Conservation (phyloP, 2,888 invertebrate species). For the Ctena decussata region DNA sequence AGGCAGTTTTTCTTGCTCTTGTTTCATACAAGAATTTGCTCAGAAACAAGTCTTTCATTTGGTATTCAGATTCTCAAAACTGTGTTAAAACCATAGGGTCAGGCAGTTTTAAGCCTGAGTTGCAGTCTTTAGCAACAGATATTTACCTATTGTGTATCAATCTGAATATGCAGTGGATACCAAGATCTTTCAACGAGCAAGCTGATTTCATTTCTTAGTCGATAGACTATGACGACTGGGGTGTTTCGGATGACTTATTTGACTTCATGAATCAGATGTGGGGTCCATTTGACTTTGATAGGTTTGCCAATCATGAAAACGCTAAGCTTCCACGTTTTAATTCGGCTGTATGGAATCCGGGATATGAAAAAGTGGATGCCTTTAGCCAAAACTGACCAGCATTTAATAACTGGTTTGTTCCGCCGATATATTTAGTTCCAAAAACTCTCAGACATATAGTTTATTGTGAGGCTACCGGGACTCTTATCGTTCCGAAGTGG, state of each 20-base stretch:
- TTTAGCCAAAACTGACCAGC: no score
- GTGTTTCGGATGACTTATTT: conserved; percentile 17
- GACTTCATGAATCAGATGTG: neutral
- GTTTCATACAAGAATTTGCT: neutral
- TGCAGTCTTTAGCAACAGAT: neutral
- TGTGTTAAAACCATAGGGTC: conserved; percentile 7
- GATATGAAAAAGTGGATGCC: no score
- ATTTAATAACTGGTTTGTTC: no score
- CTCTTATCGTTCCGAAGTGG: no score
- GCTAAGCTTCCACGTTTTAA: no score
- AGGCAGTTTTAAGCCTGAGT: conserved; percentile 15
- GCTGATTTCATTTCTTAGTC: neutral
- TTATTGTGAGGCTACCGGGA: no score
- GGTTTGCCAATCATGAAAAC: neutral
- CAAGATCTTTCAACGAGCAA: conserved; percentile 4
- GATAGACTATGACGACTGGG: conserved; percentile 33
- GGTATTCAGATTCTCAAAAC: conserved; percentile 15
- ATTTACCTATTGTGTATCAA: conserved; percentile 8
- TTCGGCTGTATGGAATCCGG: no score
- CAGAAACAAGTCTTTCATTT: neutral
- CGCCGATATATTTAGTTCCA: no score
- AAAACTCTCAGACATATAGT: no score
- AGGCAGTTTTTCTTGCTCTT: conserved; percentile 16
- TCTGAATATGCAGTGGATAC: conserved; percentile 36
- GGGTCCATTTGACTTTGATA: neutral